Evolutionary conservation across 2,797 vertebrate species (phyloP).

Genomic region (Pangasius djambal): DNA sequence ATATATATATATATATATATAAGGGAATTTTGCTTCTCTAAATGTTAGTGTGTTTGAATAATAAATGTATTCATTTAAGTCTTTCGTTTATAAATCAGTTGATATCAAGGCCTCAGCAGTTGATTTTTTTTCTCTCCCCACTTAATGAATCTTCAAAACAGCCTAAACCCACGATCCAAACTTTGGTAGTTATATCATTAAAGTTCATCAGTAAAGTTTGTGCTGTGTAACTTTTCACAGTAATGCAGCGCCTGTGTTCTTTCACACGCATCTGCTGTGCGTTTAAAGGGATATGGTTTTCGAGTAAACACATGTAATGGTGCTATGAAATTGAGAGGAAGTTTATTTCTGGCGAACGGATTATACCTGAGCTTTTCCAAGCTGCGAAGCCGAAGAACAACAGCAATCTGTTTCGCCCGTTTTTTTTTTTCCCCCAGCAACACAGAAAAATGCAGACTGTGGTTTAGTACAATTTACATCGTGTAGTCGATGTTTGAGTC

Average conservation of each 20-base stretch:
- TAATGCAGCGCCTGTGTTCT: conserved; percentile 7
- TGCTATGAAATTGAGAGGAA: conserved; percentile 1
- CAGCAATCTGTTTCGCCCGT: conserved; percentile 7
- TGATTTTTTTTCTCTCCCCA: neutral
- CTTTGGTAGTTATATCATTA: neutral
- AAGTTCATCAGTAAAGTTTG: conserved; percentile 1
- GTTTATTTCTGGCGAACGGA: conserved; percentile 3
- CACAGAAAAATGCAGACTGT: conserved; percentile 20
- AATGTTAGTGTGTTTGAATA: too few relatives aligned
- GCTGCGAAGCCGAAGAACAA: neutral
- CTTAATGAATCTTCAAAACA: neutral
- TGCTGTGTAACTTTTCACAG: neutral
- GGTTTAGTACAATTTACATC: conserved; percentile 31
- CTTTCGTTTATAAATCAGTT: neutral
- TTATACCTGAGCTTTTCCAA: conserved; percentile 7
- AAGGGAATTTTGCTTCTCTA: too few relatives aligned
- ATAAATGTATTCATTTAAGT: too few relatives aligned
- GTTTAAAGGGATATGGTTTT: neutral
- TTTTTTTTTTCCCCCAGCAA: neutral
- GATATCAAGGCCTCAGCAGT: neutral
- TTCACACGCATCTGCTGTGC: neutral
- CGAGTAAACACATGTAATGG: conserved; percentile 1
- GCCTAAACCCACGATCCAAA: neutral
- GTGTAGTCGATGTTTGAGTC: neutral
- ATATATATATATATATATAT: too few relatives aligned